Percentiles rank a stretch among this genome's conserved stretches.
These are phyloP conservation scores for human DNA, from an alignment of 2,113 vertebrate species.

Conservation along the genomic window GRCh38 chr20:23512001-23512500, in stretches of 20 bases:
- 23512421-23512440: not conserved
- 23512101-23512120: not conserved
- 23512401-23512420: not conserved
- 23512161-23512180: not conserved
- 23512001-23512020: not conserved
- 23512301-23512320: not conserved
- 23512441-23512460: not conserved
- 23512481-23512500: not conserved
- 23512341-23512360: not conserved
- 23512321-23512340: not conserved
- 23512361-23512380: not conserved
- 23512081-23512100: not conserved
- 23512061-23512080: not conserved
- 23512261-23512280: rapidly evolving
- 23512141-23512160: not conserved
- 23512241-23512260: not conserved
- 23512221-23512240: not conserved
- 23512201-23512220: not conserved
- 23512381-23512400: not conserved
- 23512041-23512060: not conserved
- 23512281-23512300: not conserved
- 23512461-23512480: not conserved
- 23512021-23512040: not conserved
- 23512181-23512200: not conserved
- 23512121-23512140: not conserved